phyloP scores from a whole-genome alignment of 2,888 invertebrate species.

The Beris morrisii region DNA sequence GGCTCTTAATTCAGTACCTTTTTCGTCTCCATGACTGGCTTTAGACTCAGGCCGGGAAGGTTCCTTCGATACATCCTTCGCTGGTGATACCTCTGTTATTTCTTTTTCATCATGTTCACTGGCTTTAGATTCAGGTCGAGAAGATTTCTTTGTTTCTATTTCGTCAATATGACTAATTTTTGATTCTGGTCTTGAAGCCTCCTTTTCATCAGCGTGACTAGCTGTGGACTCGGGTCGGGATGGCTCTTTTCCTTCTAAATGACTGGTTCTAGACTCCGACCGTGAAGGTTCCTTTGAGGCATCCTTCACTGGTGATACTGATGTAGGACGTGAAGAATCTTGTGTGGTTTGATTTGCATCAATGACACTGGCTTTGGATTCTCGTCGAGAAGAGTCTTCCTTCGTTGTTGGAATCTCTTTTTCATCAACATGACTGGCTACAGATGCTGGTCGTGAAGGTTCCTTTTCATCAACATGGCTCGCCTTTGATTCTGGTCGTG shows the following conservation, averaged over 20 bases:
- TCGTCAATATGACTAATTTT: slow-evolving; percentile 12
- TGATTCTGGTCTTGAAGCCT: slow-evolving; percentile 22
- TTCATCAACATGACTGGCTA: slow-evolving; percentile 23
- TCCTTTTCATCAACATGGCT: slow-evolving; percentile 4
- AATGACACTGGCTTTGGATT: slow-evolving; percentile 41
- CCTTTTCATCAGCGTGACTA: slow-evolving; percentile 19
- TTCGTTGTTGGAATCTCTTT: slow-evolving; percentile 21
- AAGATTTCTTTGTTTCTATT: slow-evolving; percentile 33
- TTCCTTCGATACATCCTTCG: slow-evolving; percentile 29
- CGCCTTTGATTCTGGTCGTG: slow-evolving; percentile 40
- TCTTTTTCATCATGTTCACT: slow-evolving; percentile 3
- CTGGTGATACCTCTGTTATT: slow-evolving; percentile 32
- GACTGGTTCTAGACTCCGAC: slow-evolving; percentile 36
- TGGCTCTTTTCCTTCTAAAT: neutral
- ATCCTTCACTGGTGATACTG: neutral
- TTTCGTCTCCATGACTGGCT: neutral
- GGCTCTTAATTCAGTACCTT: neutral
- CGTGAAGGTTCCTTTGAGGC: slow-evolving; percentile 40
- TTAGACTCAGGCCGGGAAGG: slow-evolving; percentile 37
- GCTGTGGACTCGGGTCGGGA: slow-evolving; percentile 13
- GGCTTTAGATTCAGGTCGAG: slow-evolving; percentile 37
- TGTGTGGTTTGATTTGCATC: slow-evolving; percentile 32
- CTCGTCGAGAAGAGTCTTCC: slow-evolving; percentile 39
- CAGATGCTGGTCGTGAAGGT: slow-evolving; percentile 31
- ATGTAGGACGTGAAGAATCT: slow-evolving; percentile 46